Percentiles rank a stretch among this genome's conserved stretches.
These are phyloP conservation scores for Chalcosyrphus nemorum DNA, from an alignment of 2,888 invertebrate species.

Conservation along the genomic window DNA sequence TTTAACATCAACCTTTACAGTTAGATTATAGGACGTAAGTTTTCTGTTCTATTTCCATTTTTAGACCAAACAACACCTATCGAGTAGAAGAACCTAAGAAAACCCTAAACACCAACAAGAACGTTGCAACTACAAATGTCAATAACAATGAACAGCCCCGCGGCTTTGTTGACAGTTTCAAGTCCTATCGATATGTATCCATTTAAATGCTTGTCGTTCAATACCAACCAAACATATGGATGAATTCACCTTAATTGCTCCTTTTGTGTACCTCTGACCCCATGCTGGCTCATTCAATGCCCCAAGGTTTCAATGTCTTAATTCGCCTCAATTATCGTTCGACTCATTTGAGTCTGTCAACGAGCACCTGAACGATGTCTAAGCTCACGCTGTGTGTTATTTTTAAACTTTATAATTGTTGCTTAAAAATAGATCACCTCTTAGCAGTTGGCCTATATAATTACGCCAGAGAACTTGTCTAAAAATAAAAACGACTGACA, in stretches of 20 bases:
- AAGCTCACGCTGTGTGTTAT: conserved; percentile 43
- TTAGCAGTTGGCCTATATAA: not conserved
- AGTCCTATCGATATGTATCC: not conserved
- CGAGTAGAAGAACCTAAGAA: too few species aligned
- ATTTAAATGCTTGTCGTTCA: not conserved
- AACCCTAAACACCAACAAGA: too few species aligned
- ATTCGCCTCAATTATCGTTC: not conserved
- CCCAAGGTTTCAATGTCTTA: not conserved
- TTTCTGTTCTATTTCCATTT: too few species aligned
- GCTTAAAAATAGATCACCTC: not conserved
- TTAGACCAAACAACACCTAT: too few species aligned
- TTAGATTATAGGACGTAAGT: too few species aligned
- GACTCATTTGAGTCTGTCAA: conserved; percentile 22
- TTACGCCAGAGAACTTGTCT: conserved; percentile 16
- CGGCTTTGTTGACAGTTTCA: not conserved
- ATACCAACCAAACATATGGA: not conserved
- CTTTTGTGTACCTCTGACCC: not conserved
- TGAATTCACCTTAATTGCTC: not conserved
- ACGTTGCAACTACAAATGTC: too few species aligned
- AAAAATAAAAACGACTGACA: conserved; percentile 28
- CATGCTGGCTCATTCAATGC: not conserved
- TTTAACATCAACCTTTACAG: too few species aligned
- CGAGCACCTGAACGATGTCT: conserved; percentile 2
- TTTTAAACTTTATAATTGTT: conserved; percentile 21
- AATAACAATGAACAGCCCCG: too few species aligned